phyloP scores from a whole-genome alignment of 2,888 invertebrate genomes.

The Xanthia togata region DNA sequence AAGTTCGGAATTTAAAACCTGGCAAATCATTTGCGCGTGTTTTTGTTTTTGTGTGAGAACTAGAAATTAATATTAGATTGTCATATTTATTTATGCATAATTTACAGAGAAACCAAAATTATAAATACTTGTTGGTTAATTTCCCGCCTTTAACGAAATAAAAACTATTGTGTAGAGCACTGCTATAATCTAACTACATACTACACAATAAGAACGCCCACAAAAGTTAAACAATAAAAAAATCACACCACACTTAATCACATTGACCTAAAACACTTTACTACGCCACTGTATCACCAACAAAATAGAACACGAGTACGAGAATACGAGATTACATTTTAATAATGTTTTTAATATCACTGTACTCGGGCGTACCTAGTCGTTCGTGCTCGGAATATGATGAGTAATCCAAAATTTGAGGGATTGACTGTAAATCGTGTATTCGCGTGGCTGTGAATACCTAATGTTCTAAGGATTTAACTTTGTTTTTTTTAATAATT shows the following conservation, averaged over 20 bases:
- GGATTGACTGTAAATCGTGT: constrained; percentile 45
- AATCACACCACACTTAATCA: constrained; percentile 45
- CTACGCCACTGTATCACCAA: constrained; percentile 63
- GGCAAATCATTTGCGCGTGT: not conserved
- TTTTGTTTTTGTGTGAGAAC: not conserved
- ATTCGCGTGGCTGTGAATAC: constrained; percentile 33
- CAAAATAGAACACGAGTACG: constrained; percentile 57
- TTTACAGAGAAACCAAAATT: not conserved
- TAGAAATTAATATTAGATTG: not conserved
- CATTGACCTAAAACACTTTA: constrained; percentile 65
- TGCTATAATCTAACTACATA: constrained; percentile 1
- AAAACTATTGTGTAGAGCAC: not conserved
- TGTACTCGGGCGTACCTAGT: constrained; percentile 55
- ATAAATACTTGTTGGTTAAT: not conserved
- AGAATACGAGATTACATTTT: constrained; percentile 71
- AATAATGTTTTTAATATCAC: constrained; percentile 74
- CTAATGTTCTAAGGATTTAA: constrained; percentile 7
- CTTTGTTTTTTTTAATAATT: constrained; percentile 10
- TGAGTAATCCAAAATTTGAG: constrained; percentile 37
- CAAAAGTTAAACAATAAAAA: constrained; percentile 46
- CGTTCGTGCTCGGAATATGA: constrained; percentile 50
- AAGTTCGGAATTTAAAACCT: not conserved
- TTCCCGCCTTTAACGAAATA: too few species aligned
- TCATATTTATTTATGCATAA: not conserved
- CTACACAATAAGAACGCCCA: not conserved